Conservation (phyloP, 1,140 invertebrate genomes). For the Drosophila bifasciata region DNA sequence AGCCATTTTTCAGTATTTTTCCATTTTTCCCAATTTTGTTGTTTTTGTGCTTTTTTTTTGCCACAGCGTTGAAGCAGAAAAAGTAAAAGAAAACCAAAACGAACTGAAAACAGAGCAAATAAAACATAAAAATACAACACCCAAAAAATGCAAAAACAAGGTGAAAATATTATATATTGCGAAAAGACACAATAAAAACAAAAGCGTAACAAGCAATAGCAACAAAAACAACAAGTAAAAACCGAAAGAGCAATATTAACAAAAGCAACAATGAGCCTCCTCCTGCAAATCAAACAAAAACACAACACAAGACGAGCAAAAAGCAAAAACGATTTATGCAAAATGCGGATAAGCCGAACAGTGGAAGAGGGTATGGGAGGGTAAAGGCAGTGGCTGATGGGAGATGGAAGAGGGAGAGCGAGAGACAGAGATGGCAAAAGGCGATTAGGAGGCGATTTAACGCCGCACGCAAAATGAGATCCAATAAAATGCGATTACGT, state of each 20-base stretch:
- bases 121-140: slow-evolving; percentile 43
- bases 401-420: no score
- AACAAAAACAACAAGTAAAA: slow-evolving; percentile 20
- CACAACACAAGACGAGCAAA: slow-evolving; percentile 18
- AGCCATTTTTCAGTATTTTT: slow-evolving; percentile 18
- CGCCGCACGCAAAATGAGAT: slow-evolving; percentile 69
- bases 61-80: slow-evolving; percentile 13
- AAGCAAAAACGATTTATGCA: slow-evolving; percentile 67
- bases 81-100: slow-evolving; percentile 32
- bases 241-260: slow-evolving; percentile 8
- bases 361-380: not conserved
- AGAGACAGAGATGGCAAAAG: slow-evolving; percentile 1
- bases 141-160: slow-evolving; percentile 42
- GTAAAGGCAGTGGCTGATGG: not conserved
- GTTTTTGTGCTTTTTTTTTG: slow-evolving; percentile 54
- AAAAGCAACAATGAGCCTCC: slow-evolving; percentile 16
- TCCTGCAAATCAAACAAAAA: slow-evolving; percentile 31
- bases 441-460: slow-evolving; percentile 73
- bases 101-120: slow-evolving; percentile 36
- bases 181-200: slow-evolving; percentile 35
- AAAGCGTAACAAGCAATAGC: slow-evolving; percentile 18
- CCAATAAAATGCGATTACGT: slow-evolving; percentile 72
- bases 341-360: slow-evolving; percentile 41
- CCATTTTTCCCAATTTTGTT: slow-evolving; percentile 46
- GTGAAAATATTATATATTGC: slow-evolving; percentile 66